These are phyloP conservation scores for Ictalurus furcatus DNA, from an alignment of 2,113 vertebrate species.

Conservation along the genomic window DNA sequence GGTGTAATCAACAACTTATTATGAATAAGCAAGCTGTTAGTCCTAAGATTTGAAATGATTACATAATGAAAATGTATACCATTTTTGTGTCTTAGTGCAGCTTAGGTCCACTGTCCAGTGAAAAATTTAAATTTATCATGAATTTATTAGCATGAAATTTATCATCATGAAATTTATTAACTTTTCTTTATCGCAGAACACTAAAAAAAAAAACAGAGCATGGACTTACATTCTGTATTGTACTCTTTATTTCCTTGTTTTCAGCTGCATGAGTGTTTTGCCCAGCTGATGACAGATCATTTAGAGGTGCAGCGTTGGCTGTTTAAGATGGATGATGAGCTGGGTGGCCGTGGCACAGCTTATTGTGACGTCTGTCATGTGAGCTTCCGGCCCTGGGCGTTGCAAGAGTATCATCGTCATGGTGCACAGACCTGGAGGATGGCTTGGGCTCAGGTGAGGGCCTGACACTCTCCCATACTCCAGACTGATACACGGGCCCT, in stretches of 20 bases:
- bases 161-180: not conserved
- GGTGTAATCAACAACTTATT: not conserved
- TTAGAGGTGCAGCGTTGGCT: slow-evolving; percentile 81
- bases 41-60: not conserved
- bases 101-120: not conserved
- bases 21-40: not conserved
- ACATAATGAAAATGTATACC: not conserved
- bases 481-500: too few relatives aligned
- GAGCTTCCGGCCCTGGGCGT: slow-evolving; percentile 71
- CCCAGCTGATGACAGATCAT: slow-evolving; percentile 75
- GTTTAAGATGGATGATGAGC: slow-evolving; percentile 80
- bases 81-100: not conserved
- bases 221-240: not conserved
- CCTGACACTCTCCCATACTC: not conserved
- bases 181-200: not conserved
- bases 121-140: not conserved
- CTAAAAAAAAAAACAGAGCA: not conserved
- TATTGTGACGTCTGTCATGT: slow-evolving; percentile 80
- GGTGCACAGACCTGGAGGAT: slow-evolving; percentile 67
- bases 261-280: slow-evolving; percentile 78
- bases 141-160: not conserved
- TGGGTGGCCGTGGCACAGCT: slow-evolving; percentile 76
- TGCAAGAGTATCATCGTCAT: slow-evolving; percentile 60
- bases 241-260: not conserved
- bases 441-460: slow-evolving; percentile 77